Evolutionary conservation across 2,888 invertebrate species (phyloP), one percentile per base, ranked within the genome.

Genomic region (Sceliomorpha sp.): DNA sequence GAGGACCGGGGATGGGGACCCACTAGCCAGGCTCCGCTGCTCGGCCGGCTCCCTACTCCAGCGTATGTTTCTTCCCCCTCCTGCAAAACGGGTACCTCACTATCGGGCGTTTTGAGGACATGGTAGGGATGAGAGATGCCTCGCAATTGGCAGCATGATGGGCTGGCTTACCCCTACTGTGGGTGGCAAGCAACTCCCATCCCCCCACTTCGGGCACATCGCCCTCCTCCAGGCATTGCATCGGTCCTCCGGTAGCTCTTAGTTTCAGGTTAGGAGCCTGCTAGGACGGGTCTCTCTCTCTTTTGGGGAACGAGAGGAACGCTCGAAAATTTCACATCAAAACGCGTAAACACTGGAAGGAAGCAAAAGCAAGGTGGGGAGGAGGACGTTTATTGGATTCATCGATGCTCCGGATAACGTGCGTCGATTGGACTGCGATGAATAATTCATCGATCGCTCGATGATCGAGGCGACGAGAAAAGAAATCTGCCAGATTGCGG

Each of bases 181-280:
- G 42, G 34, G 24, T 2, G 45, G 12, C 10, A 17, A 29, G 72
- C 71, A 20, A 84, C 85, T 74, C 85, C 88, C 80, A 72, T 67
- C n/a, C 53, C 81, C 85, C 83, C 81, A 75, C 82, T 72, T 67
- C 50, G 50, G 48, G 50, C 72, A 74, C 73, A 76, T 85, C 84
- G 80, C 84, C 85, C 86, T 85, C 87, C 86, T 84, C 85, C 83
- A 85, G 82, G 78, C 85, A 80, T 81, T 81, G 84, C 84, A 86
- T 88, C 86, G 82, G 82, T 82, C 81, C 80, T 85, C 83, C 83
- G 82, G 82, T 85, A 84, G 86, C 86, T 86, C 85, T 88, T 88
- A 88, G 88, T 88, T 88, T 88, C 88, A 88, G 88, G 88, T 88
- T 87, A 85, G 88, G 83, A 84, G 88, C 88, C 88, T 88, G 88